Evolutionary conservation across 2,888 invertebrate species (phyloP).

Genomic region (Prosapia bicincta): DNA sequence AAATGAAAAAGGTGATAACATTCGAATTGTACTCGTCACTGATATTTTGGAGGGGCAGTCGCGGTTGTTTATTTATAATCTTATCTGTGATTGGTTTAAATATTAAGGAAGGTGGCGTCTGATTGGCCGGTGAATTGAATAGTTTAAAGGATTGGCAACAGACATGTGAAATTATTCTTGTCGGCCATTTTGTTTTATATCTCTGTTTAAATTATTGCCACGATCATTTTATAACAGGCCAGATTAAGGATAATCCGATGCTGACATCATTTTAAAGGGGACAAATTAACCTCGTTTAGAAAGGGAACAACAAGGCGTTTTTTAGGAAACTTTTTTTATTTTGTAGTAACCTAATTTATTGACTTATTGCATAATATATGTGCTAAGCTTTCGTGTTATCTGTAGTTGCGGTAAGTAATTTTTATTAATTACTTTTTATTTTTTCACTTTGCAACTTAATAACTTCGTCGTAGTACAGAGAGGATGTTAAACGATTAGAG

Average conservation of each 20-base stretch:
- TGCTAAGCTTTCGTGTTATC: no score
- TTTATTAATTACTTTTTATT: no score
- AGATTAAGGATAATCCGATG: not conserved
- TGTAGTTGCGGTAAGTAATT: no score
- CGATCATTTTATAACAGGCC: not conserved
- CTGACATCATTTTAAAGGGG: not conserved
- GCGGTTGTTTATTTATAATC: not conserved
- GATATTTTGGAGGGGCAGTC: not conserved
- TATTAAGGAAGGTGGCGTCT: not conserved
- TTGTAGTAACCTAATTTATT: no score
- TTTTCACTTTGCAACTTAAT: no score
- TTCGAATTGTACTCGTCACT: not conserved
- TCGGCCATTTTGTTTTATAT: slow-evolving; percentile 1
- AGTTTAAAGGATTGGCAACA: slow-evolving; percentile 2
- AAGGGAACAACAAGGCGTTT: no score
- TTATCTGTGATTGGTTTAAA: not conserved
- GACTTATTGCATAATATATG: no score
- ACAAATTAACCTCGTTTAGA: not conserved
- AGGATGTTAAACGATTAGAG: no score
- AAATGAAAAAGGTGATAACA: not conserved
- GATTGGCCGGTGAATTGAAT: not conserved
- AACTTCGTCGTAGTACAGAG: no score
- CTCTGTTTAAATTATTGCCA: not conserved
- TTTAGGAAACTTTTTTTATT: no score
- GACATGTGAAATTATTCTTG: not conserved